Evolutionary conservation across 2,797 vertebrate genomes (phyloP), one percentile per base, ranked within the genome.

Genomic region (Xiphophorus birchmanni): DNA sequence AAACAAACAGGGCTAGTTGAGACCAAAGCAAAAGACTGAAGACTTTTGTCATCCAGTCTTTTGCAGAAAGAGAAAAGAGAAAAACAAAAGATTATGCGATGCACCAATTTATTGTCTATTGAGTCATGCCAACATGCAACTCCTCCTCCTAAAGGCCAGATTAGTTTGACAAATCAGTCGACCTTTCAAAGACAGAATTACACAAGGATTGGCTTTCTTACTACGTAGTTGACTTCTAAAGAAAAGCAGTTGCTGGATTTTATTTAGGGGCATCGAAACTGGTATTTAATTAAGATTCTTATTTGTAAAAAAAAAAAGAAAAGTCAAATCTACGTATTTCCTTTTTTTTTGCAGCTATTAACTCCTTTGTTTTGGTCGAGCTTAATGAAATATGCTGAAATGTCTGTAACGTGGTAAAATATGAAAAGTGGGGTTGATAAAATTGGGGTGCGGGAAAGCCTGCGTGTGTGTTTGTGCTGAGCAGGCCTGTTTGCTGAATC

Each of bases 401-500:
- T 37, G 23, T 69, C 12, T 5, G 23, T 11, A 26, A 26, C 1
- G 4, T 69, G 65, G 42, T n/a, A 15, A 45, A 44, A 71, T 71
- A 6, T 72, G n/a, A 72, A 72, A 71, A n/a, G 40, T 72, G 42
- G 23, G 26, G 6, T 18, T 40, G 35, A 6, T 69, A 5, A 42
- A 23, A 11, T 11, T 40, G 4, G 37, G 40, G 10, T 26, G 23
- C 11, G 23, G 32, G 40, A 5, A 42, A 42, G 15, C 26, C 52
- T 54, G 26, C 12, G 7, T 81, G 84, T 87, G 80, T 84, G 83
- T 91, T 93, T 93, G 86, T 94, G 94, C 94, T 95, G 94, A 95
- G 87, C 69, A 2, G 74, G 86, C 79, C 90, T 78, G 84, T 94
- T 94, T 92, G 94, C 90, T 95, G 94, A 95, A 76, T 92, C 92